Base-by-base conservation (phyloP, 1,140 invertebrate genomes). In the Atta colombica region DNA sequence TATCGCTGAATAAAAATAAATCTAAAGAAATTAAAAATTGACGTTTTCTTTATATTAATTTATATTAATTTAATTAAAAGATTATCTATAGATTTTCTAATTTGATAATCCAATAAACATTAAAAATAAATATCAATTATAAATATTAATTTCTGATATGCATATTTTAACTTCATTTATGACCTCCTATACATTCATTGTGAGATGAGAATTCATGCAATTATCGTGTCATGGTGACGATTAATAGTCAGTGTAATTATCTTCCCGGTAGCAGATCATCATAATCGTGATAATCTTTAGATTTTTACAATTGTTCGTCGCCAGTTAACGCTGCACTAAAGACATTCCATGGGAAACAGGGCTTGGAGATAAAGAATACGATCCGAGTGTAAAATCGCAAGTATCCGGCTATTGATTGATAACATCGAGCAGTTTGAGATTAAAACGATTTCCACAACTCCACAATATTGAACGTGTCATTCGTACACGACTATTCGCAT, bases 281-380 rank as follows among this genome's bases (percentile, higher is more conserved):
- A 21, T 77, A 85, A 85, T 85, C 58, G 16, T 72, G 31, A 21
- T 85, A 45, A 85, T 85, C 60, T 77, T 51, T 14, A 49, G 39
- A 63, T 77, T 77, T 85, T 85, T 66, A 72, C 55, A 35, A 49
- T 39, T 7, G 28, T 80, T 28, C 21, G 7, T 66, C n/a, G 8
- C 0, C 14, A 28, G n/a, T 21, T 14, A 53, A 80, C 18, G 4
- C 14, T 80, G 12, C 31, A 45, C n/a, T 55, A 58, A 81, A 69
- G 49, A 55, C 35, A 81, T 10, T 21, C 1, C 2, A 28, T 31
- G 49, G 21, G 28, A 81, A 58, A 78, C n/a, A 31, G 49, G 31
- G 31, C n/a, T 81, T 55, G 39, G 51, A 81, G 28, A n/a, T 39
- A 58, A 81, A 69, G 0, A 45, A 3, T 81, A 12, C 3, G 60